Evolutionary conservation across 2,113 vertebrate species (phyloP), one percentile per base, ranked within the genome.

Genomic region (Chloropsis cyanopogon): DNA sequence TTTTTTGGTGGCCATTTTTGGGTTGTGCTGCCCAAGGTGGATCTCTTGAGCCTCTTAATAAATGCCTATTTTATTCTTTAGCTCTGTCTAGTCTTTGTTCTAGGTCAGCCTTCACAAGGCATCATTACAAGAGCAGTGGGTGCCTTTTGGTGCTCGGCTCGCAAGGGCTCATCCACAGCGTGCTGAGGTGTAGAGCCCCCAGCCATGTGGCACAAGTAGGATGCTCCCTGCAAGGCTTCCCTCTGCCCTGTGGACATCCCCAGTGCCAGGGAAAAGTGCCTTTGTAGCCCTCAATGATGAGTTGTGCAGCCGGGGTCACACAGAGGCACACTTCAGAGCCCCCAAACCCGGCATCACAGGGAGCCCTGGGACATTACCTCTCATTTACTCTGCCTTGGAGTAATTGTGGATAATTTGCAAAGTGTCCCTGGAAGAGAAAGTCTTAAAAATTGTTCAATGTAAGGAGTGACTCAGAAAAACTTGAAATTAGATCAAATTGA

Each of bases 91-190:
- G 8, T 37, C 37, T 37, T 10, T 37, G 8, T 37, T 37, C 37
- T 37, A 37, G 37, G 37, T 37, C 37, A 37, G 37, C 37, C 37
- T 37, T 37, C 37, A 37, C 37, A 37, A 37, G 37, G 37, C 37
- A 37, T 37, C 37, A 37, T 37, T 10, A 15, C 11, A 29, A 41
- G 35, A 37, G 52, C 19, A 31, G 16, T 14, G 23, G 21, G 56
- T 57, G 56, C 33, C 23, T 50, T 44, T 23, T 2, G 10, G 22
- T 37, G 53, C 71, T 73, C 11, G 25, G 24, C 39, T 91, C 10
- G 3, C 50, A 72, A 63, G 2, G 7, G 29, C 14, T 81, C 16
- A 3, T 11, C 20, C 8, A 4, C 4, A 7, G 59, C 0, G 0
- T 14, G 35, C 5, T 0, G 4, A 39, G 79, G 11, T 35, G 49